Evolutionary conservation across 2,888 invertebrate genomes (phyloP), one percentile per base, ranked within the genome.

Genomic region (Synergus umbraculus): DNA sequence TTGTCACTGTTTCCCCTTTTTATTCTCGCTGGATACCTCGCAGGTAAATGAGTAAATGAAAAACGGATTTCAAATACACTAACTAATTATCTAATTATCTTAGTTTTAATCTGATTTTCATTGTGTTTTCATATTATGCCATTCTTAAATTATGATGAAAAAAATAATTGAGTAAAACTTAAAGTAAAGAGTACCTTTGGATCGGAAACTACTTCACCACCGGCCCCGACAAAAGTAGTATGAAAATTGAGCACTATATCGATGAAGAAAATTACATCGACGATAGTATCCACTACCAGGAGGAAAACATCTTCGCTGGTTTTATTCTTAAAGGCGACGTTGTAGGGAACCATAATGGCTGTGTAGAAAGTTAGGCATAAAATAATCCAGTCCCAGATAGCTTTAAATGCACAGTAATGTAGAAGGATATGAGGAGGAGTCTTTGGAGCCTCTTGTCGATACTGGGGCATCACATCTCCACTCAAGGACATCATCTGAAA

Each of bases 211-310:
- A 99, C 99, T 93, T 97, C 97, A 85, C 97, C 97, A 85, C 97
- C 97, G 79, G 97, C 97, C 76, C 99, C 99, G 89, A 99, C 99
- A 93, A 99, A 99, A 85, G 99, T 99, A 86, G 99, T 99, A 94
- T 99, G 99, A 94, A 99, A 99, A 94, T 99, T 99, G 92, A 99
- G 96, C 92, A 99, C 98, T 93, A 99, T 99, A 94, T 99, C 99
- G 93, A 99, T 98, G 95, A 99, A 99, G 95, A 99, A 99, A 92
- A 99, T 98, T 89, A 99, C 99, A 93, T 99, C 99, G 90, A 99
- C 99, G 92, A 99, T 99, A 87, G 98, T 98, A 94, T 98, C 97
- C 93, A 98, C 97, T 91, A 98, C 98, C 90, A 98, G 95, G 89
- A 98, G 94, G 89, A 97, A 97, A 86, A 98, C 98, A 93, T 98